Evolutionary conservation across 2,888 invertebrate genomes (phyloP), one percentile per base, ranked within the genome.

Genomic region (Nomada ruficornis): DNA sequence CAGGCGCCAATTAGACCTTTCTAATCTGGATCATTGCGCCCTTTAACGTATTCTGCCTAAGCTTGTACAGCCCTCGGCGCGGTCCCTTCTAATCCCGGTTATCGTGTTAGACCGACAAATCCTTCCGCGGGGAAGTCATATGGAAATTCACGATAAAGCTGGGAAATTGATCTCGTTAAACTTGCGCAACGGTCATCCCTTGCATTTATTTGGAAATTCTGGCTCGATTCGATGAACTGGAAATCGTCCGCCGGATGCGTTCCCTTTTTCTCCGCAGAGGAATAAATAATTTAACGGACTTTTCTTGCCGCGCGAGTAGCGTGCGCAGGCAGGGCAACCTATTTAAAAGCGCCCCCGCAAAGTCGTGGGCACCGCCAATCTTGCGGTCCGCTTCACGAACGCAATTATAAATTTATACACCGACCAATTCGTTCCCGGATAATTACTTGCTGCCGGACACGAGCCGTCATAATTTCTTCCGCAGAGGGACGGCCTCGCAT

Each of bases 71-170:
- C 11, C 69, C 75, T 74, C 70, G 82, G 69, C 75, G 80, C 73
- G 65, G 81, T 77, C 88, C 82, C 80, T 78, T 69, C 69, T 88
- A 81, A 87, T 84, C 84, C 84, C 77, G 52, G 74, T 81, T 86
- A 88, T 88, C 87, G 77, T 67, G 68, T 81, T 81, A 82, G 77
- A 67, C 75, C 77, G 67, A 60, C 26, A 64, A 79, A 79, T 82
- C 80, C 77, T 74, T 85, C 70, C 63, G 26, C 69, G 77, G 64
- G 44, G 47, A 80, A 84, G 81, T 82, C 82, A 82, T 84, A 82
- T 77, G 86, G 77, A 84, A 86, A 80, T 88, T 77, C 73, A 29
- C 60, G 85, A 86, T 76, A 86, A 83, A 68, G 55, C 62, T 15
- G 10, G 7, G 11, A 79, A 82, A 80, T 77, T 85, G 79, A 86